Percentiles rank a stretch among this genome's conserved stretches.
These are phyloP conservation scores for Drosophila littoralis DNA, from an alignment of 1,140 invertebrate genomes.

Conservation along the genomic window DNA sequence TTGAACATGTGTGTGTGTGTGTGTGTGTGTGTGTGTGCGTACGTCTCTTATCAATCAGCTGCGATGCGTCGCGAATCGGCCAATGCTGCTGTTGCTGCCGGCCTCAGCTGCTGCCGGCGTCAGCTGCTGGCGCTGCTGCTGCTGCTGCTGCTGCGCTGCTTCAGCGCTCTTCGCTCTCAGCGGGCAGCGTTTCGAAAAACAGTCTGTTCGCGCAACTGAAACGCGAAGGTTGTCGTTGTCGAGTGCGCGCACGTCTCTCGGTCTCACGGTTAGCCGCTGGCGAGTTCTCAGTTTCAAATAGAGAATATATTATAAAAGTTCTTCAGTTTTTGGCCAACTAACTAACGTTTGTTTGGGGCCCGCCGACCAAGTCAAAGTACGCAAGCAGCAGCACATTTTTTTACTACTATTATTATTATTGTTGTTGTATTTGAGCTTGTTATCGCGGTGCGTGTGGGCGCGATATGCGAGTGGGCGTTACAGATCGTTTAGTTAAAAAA, in stretches of 20 bases:
- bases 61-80: slow-evolving; percentile 8
- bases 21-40: background rate
- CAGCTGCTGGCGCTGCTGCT: background rate
- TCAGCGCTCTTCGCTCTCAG: slow-evolving; percentile 14
- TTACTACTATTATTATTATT: slow-evolving; percentile 36
- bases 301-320: slow-evolving; percentile 9
- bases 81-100: slow-evolving; percentile 25
- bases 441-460: slow-evolving; percentile 36
- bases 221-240: slow-evolving; percentile 49
- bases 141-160: slow-evolving; percentile 8
- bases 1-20: background rate
- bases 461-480: slow-evolving; percentile 26
- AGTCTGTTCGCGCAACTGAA: slow-evolving; percentile 56
- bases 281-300: slow-evolving; percentile 29
- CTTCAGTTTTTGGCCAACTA: slow-evolving; percentile 62
- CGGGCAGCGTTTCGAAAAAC: slow-evolving; percentile 30
- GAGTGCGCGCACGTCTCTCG: slow-evolving; percentile 26
- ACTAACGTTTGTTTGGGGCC: slow-evolving; percentile 58
- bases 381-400: slow-evolving; percentile 41
- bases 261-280: slow-evolving; percentile 14
- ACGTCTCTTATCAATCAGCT: slow-evolving; percentile 25
- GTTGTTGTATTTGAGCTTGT: slow-evolving; percentile 39
- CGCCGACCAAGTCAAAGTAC: slow-evolving; percentile 54
- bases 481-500: slow-evolving; percentile 1
- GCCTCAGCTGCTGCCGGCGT: background rate